Percentiles rank a stretch among this genome's conserved stretches.
Evolutionary conservation across 2,113 vertebrate species (phyloP).

Genomic region (Oncorhynchus nerka): DNA sequence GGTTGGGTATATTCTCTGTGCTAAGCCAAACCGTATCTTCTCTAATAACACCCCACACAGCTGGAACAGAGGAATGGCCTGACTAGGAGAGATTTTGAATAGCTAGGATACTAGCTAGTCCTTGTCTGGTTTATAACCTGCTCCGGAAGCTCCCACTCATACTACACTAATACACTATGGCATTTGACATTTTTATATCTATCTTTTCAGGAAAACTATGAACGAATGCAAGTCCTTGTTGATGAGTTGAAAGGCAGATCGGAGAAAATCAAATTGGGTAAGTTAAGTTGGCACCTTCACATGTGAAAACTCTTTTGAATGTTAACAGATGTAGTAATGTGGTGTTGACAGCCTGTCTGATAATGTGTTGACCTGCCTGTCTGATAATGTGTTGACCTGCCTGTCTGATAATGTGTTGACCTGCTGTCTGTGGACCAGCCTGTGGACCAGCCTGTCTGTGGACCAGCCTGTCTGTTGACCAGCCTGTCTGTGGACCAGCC

Average conservation of each 20-base stretch:
- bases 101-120: background rate
- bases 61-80: no score
- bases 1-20: no score
- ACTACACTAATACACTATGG: background rate
- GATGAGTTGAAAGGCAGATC: slow-evolving; percentile 79
- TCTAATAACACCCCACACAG: no score
- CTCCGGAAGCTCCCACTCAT: background rate
- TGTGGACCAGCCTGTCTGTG: background rate
- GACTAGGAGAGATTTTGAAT: no score
- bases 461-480: no score
- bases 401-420: no score
- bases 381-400: no score
- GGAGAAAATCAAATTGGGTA: slow-evolving; percentile 86
- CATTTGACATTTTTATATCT: background rate
- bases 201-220: slow-evolving; percentile 89
- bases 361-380: background rate
- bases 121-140: background rate
- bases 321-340: no score
- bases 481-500: no score
- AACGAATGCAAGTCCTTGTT: slow-evolving; percentile 88
- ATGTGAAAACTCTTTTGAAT: background rate
- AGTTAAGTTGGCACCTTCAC: slow-evolving; percentile 24
- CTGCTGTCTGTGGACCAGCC: background rate
- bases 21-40: no score
- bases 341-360: background rate